Evolutionary conservation across 2,888 invertebrate species (phyloP), one percentile per base, ranked within the genome.

Genomic region (Callyntrura guangdongensis): DNA sequence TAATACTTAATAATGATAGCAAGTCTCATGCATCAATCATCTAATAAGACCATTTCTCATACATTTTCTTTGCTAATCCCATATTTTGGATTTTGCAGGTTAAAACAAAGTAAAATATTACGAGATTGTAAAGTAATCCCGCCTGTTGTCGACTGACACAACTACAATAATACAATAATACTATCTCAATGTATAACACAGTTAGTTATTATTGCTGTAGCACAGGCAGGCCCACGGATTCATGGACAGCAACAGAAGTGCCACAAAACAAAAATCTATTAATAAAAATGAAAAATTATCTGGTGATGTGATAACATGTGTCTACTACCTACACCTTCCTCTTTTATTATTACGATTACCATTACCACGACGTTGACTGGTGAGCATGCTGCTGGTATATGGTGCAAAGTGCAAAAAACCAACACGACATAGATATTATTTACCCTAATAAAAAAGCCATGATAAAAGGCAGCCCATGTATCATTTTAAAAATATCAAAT

Each of bases 91-190:
- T 53, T 79, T 53, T 56, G 56, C 79, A 56, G 79, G 79, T 25
- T 56, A 79, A 79, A 79, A 79, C 79, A 79, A n/a, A 79, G 79
- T 79, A 79, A n/a, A n/a, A 74, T 79, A 53, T 79, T 27, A 79
- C 36, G 27, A 79, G 53, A 27, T 36, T 79, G 25, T 79, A 79
- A 2, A 56, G 25, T 79, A 79, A 79, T 56, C 53, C 79, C 53
- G 49, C 53, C 27, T 79, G 72, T 74, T 45, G 69, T 69, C 36
- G 27, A 53, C 17, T n/a, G 59, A 59, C 17, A 20, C 45, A 74
- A 47, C 69, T 72, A 45, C 69, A 72, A 72, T 72, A 72, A 72
- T 45, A 72, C 17, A 36, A 36, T 6, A 36, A 36, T 36, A 36
- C 36, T 4, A 4, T 36, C 6, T 36, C 8, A n/a, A n/a, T 14